Evolutionary conservation across 1,140 invertebrate genomes (phyloP), one percentile per base, ranked within the genome.

Genomic region (Ostrea edulis): DNA sequence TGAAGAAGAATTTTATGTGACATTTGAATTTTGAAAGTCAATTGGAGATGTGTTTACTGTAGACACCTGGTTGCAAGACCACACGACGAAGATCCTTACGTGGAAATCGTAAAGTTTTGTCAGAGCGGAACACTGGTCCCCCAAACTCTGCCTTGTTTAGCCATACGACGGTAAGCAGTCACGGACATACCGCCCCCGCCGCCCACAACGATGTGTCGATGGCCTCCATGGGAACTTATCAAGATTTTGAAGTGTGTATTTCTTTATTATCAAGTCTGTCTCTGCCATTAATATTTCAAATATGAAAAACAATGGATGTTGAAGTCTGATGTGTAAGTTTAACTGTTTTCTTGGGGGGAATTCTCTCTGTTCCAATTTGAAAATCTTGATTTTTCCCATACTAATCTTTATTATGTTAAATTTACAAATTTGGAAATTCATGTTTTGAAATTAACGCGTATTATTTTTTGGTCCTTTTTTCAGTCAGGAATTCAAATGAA

Each of bases 191-290:
- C 8, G 71, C 58, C 51, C 84, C 54, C 14, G 62, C 51, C 53
- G 85, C 54, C 65, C 87, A 44, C 68, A 86, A 86, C 55, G 88
- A 90, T 62, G 81, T 85, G 51, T 90, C 88, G 22, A 29, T 89
- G 25, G 90, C 87, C 12, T 91, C 92, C 25, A 91, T 85, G 53
- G 90, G 89, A 88, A 85, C 91, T 17, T 93, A 93, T 85, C 90
- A 91, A 85, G 92, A 93, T 54, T 93, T 93, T 92, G 91, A 91
- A 89, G 92, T 93, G 85, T 91, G 92, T 92, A 91, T 90, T 52
- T 89, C 14, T 88, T 82, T 2, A 71, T 29, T 14, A 35, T 77
- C 9, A 35, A 29, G 29, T n/a, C 55, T 62, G 17, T 62, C 55
- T 62, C 55, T 62, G n/a, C n/a, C 17, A 62, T 62, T 62, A 62